Evolutionary conservation across 2,888 invertebrate species (phyloP).

Genomic region (Fabriciana adippe): DNA sequence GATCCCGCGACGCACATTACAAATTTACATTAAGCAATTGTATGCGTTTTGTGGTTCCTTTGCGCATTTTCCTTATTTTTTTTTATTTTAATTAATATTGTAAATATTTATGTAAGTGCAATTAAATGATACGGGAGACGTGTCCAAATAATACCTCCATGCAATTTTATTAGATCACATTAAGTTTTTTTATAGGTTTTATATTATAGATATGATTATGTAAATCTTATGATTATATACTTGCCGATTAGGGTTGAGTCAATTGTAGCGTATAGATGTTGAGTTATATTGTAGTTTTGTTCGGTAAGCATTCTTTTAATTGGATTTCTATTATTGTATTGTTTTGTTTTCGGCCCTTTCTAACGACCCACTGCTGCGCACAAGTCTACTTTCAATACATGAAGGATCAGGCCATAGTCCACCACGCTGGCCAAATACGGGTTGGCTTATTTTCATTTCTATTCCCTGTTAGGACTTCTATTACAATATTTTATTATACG

Average conservation of each 20-base stretch:
- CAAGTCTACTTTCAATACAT: too few relatives aligned
- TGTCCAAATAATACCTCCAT: constrained; percentile 38
- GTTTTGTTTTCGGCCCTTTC: not conserved
- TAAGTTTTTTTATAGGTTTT: constrained; percentile 19
- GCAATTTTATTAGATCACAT: constrained; percentile 38
- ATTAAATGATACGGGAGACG: constrained; percentile 32
- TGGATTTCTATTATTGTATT: constrained; percentile 3
- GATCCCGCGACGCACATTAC: constrained; percentile 32
- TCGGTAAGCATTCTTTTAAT: constrained; percentile 27
- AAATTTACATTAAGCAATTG: constrained; percentile 33
- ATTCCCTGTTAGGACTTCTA: too few relatives aligned
- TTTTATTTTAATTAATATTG: constrained; percentile 38
- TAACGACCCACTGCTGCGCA: too few relatives aligned
- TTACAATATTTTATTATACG: too few relatives aligned
- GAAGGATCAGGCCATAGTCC: too few relatives aligned
- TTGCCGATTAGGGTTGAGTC: constrained; percentile 42
- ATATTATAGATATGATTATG: constrained; percentile 27
- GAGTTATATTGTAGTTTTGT: constrained; percentile 23
- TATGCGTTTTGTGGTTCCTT: constrained; percentile 67
- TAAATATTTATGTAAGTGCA: constrained; percentile 46
- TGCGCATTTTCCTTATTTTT: constrained; percentile 70
- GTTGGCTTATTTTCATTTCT: too few relatives aligned
- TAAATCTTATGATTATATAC: constrained; percentile 29
- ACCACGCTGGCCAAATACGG: too few relatives aligned
- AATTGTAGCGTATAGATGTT: constrained; percentile 40